phyloP scores from a whole-genome alignment of 2,888 invertebrate genomes.

The Cremastinae sp. region DNA sequence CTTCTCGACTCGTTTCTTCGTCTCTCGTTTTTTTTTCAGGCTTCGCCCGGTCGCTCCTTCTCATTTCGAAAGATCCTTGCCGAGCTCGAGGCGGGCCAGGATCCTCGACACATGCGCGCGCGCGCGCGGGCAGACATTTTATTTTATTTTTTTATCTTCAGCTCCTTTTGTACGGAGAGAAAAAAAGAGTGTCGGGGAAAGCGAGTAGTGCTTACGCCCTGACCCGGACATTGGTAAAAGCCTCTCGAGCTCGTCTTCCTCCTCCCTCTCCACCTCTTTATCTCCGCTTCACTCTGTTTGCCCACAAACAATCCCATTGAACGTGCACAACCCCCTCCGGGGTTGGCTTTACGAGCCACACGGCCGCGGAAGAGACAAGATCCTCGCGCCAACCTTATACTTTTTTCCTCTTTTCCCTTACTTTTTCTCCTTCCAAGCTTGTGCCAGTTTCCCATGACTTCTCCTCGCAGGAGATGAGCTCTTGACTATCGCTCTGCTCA shows the following conservation, averaged over 20 bases:
- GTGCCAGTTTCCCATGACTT: slow-evolving; percentile 13
- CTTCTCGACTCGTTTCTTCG: slow-evolving; percentile 41
- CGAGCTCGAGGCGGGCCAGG: slow-evolving; percentile 19
- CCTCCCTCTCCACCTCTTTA: too few relatives aligned
- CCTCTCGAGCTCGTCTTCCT: slow-evolving; percentile 62
- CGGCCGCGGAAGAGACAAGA: slow-evolving; percentile 42
- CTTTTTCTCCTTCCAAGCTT: slow-evolving; percentile 3
- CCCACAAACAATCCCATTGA: slow-evolving; percentile 74
- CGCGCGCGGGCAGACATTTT: too few relatives aligned
- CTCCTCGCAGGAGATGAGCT: too few relatives aligned
- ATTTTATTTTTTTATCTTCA: too few relatives aligned
- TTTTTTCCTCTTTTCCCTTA: slow-evolving; percentile 5
- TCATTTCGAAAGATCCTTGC: slow-evolving; percentile 37
- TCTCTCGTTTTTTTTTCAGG: slow-evolving; percentile 18
- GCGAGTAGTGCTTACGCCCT: slow-evolving; percentile 46
- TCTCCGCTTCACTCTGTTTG: slow-evolving; percentile 70
- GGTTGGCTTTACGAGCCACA: slow-evolving; percentile 44
- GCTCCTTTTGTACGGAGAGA: too few relatives aligned
- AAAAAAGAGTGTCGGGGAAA: slow-evolving; percentile 37
- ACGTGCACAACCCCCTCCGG: slow-evolving; percentile 56
- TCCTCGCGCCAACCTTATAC: slow-evolving; percentile 39
- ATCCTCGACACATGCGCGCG: too few relatives aligned
- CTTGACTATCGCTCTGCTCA: too few relatives aligned
- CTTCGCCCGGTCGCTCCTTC: slow-evolving; percentile 30
- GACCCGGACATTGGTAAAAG: slow-evolving; percentile 63